Conservation (phyloP, 2,113 vertebrate genomes). For the Furnarius figulus region DNA sequence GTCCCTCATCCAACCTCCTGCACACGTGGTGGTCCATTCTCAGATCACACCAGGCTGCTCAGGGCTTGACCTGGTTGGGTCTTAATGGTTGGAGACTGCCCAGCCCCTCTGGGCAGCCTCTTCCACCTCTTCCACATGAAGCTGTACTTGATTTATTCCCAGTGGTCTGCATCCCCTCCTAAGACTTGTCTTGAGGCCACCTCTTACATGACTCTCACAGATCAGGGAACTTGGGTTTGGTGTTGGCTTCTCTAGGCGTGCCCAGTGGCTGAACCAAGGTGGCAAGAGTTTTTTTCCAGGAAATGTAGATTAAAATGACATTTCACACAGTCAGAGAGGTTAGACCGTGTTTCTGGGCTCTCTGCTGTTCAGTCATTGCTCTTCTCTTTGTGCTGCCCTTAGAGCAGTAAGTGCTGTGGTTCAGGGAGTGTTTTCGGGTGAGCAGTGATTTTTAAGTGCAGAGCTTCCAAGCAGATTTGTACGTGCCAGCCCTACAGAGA, state of each 20-base stretch:
- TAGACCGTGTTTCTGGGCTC: background rate
- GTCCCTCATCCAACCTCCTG: background rate
- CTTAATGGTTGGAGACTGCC: background rate
- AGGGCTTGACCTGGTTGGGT: background rate
- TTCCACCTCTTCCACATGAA: background rate
- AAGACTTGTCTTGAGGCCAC: background rate
- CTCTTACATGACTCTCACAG: background rate
- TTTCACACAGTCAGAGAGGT: background rate
- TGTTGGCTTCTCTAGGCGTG: background rate
- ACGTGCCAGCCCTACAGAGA: background rate
- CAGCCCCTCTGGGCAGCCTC: background rate
- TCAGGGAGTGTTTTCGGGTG: background rate
- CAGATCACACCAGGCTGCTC: background rate
- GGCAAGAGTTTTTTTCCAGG: background rate
- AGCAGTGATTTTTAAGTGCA: background rate
- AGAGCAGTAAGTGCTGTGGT: background rate
- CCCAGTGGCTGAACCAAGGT: background rate
- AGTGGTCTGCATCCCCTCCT: rapidly evolving
- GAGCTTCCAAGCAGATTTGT: background rate
- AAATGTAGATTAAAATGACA: background rate
- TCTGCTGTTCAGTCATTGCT: background rate
- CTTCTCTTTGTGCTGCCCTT: background rate
- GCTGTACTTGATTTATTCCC: background rate
- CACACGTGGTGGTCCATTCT: background rate
- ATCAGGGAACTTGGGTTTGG: background rate